Conservation (phyloP, 2,888 invertebrate genomes). For the Ctenicera cuprea region DNA sequence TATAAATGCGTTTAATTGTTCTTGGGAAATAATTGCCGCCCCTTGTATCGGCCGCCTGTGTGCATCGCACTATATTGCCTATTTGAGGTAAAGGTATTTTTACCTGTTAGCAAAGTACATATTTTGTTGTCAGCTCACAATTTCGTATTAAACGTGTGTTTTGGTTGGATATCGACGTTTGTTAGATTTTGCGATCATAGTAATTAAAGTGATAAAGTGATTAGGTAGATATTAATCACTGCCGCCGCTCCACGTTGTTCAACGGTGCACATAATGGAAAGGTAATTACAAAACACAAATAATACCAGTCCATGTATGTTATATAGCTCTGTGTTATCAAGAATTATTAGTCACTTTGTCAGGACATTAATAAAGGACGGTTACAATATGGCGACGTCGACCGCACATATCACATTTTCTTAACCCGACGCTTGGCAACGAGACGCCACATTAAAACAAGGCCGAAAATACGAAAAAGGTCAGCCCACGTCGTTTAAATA, state of each 20-base stretch:
- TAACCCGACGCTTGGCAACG: constrained; percentile 32
- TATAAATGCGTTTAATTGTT: too few species aligned
- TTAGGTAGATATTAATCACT: constrained; percentile 2
- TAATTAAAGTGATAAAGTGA: not conserved
- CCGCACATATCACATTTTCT: constrained; percentile 40
- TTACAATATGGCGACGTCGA: constrained; percentile 48
- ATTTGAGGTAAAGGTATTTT: too few species aligned
- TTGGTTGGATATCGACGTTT: too few species aligned
- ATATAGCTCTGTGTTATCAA: constrained; percentile 32
- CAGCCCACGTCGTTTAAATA: constrained; percentile 23
- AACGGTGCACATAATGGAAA: not conserved
- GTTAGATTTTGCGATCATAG: not conserved
- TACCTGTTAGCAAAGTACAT: too few species aligned
- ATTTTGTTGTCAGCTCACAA: too few species aligned
- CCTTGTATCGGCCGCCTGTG: too few species aligned
- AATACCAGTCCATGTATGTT: not conserved
- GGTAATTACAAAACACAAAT: constrained; percentile 19
- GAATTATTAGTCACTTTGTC: constrained; percentile 48
- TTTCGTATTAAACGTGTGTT: too few species aligned
- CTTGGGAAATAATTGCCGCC: too few species aligned
- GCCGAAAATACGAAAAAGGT: constrained; percentile 26
- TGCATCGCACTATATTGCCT: too few species aligned
- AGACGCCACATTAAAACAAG: constrained; percentile 26
- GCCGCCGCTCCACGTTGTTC: not conserved
- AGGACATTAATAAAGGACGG: constrained; percentile 50